phyloP scores from a whole-genome alignment of 2,797 vertebrate species.

The Phrynocephalus vlangalii region DNA sequence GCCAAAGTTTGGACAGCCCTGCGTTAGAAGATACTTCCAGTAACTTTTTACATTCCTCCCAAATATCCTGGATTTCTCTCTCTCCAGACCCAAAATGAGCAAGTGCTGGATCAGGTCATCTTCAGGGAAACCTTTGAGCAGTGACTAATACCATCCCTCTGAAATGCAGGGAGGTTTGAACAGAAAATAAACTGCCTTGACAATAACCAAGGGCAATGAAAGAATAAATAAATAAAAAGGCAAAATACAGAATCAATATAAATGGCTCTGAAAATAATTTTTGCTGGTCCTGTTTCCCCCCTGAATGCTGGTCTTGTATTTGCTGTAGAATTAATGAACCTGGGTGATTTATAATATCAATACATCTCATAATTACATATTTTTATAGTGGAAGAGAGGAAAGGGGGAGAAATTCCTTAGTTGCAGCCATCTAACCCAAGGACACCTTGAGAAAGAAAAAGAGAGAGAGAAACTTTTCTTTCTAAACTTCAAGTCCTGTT shows the following conservation, averaged over 20 bases:
- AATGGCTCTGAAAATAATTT: constrained; percentile 22
- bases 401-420: background rate
- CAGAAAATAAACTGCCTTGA: constrained; percentile 4
- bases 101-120: no score
- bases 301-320: background rate
- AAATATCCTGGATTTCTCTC: no score
- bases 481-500: background rate
- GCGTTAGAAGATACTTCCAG: no score
- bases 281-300: background rate
- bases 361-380: background rate
- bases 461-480: background rate
- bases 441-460: background rate
- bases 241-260: constrained; percentile 2
- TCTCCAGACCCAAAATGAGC: background rate
- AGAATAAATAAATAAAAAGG: background rate
- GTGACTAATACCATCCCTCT: background rate
- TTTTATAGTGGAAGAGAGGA: background rate
- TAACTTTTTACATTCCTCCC: no score
- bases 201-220: constrained; percentile 30
- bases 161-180: background rate
- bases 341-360: background rate
- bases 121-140: background rate
- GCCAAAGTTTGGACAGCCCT: no score
- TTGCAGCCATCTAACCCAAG: constrained; percentile 18
- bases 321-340: constrained; percentile 26